Base-by-base conservation (phyloP, 2,113 vertebrate genomes). In the Burhinus oedicnemus region DNA sequence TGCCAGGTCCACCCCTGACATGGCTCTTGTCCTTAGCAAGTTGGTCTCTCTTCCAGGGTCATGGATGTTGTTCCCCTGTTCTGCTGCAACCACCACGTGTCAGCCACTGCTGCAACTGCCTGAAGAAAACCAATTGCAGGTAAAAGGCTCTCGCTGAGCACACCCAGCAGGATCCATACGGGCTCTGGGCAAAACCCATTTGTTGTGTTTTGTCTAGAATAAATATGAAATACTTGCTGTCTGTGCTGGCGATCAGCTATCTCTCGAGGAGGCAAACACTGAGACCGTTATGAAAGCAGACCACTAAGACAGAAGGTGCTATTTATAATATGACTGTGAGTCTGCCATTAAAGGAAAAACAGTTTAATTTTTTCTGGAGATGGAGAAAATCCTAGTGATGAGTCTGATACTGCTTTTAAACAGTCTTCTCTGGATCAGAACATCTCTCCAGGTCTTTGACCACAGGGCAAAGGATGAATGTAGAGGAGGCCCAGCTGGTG, bases 21-120 rank as follows among this genome's bases (percentile, higher is more conserved):
- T 9, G 9, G 19, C 45, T 71, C 21, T 58, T 78, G n/a, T 72
- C n/a, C 45, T 54, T 34, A 26, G n/a, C 6, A 11, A 29, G 26
- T 12, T 76, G 49, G 17, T 66, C 12, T 66, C 26, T 78, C 32
- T 58, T 83, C 38, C 14, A 13, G 52, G n/a, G 18, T 82, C 52
- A 30, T 3, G 30, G 52, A 38, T 22, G 9, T 32, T 60, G 14
- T 32, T 77, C n/a, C 26, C 8, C 9, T 38, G n/a, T 90, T 19
- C 71, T 78, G n/a, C 58, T 66, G 40, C 51, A 71, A 12, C 19
- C 9, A 71, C 62, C 2, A 0, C 0, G 0, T 21, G 34, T 29
- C 40, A 66, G 51, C n/a, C 30, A 23, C 44, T 61, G 45, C 77
- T 38, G 40, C 1, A 0, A 7, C 45, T 26, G n/a, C 30, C 60